Evolutionary conservation across 64 coral and sea anemone genomes (phyloP).

Genomic region (Acropora tenuis): DNA sequence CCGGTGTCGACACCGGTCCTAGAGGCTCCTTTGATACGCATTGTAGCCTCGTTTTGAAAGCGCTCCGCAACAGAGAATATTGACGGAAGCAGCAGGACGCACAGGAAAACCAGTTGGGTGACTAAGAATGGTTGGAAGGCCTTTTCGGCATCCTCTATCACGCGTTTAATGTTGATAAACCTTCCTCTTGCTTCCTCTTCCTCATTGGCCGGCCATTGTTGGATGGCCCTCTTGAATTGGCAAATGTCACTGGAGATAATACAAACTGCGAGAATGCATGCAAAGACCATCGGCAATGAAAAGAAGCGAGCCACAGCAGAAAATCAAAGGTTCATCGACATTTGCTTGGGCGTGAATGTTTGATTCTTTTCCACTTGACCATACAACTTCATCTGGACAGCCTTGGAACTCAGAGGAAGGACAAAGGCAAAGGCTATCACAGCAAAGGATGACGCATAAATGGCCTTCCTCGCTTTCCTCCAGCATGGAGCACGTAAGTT

Average conservation of each 20-base stretch:
- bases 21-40: neutral
- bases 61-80: conserved; percentile 74
- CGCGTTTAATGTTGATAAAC: conserved; percentile 55
- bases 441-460: neutral
- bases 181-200: conserved; percentile 37
- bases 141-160: conserved; percentile 55
- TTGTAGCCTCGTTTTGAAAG: conserved; percentile 17
- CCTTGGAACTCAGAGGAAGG: conserved; percentile 23
- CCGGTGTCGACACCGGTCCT: neutral
- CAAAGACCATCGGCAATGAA: conserved; percentile 62
- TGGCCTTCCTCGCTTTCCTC: conserved; percentile 40
- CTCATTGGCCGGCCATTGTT: conserved; percentile 49
- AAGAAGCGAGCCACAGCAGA: conserved; percentile 20
- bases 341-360: neutral
- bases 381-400: conserved; percentile 38
- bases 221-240: conserved; percentile 58
- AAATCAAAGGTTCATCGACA: conserved; percentile 17
- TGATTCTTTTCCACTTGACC: neutral
- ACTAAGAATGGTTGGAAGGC: conserved; percentile 65
- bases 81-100: conserved; percentile 51
- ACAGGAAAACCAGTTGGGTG: conserved; percentile 38
- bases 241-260: conserved; percentile 68
- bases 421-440: conserved; percentile 30
- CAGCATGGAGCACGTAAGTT: conserved; percentile 65
- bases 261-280: conserved; percentile 51